Conservation (phyloP, 1,140 invertebrate genomes). For the Drosophila nannoptera region DNA sequence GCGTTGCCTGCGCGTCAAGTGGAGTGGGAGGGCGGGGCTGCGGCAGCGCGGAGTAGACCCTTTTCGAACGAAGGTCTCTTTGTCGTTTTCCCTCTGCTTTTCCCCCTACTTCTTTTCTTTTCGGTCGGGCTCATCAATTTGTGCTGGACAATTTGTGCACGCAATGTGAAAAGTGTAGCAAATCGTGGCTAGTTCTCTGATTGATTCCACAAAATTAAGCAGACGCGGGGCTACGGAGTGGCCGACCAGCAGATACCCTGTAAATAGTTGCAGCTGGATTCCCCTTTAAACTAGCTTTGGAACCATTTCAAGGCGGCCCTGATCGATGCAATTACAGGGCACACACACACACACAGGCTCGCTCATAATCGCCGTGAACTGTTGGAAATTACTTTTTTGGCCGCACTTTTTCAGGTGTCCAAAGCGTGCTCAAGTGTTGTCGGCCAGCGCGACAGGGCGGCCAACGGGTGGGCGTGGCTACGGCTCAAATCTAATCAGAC, state of each 20-base stretch:
- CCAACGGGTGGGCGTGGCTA: conserved; percentile 17
- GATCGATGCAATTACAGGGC: conserved; percentile 8
- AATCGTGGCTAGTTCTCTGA: conserved; percentile 40
- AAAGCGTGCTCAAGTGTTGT: conserved; percentile 46
- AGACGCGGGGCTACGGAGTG: not conserved
- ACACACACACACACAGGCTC: no score
- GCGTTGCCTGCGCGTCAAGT: conserved; percentile 1
- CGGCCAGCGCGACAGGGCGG: conserved; percentile 6
- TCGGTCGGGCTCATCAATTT: conserved; percentile 23
- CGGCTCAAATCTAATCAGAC: conserved; percentile 50
- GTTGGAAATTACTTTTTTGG: conserved; percentile 43
- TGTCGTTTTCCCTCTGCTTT: not conserved
- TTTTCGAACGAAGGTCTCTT: not conserved
- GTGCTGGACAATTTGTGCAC: conserved; percentile 42
- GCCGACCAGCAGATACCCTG: not conserved
- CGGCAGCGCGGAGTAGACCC: not conserved
- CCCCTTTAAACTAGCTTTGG: no score
- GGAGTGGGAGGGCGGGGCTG: not conserved
- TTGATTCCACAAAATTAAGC: conserved; percentile 26
- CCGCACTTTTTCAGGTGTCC: conserved; percentile 17
- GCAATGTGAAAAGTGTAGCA: conserved; percentile 47
- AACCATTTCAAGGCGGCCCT: not conserved
- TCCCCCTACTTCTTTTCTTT: no score
- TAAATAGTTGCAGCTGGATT: not conserved
- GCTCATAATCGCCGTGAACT: conserved; percentile 35